Conservation (phyloP, 2,113 vertebrate genomes). For the Ranitomeya imitator region DNA sequence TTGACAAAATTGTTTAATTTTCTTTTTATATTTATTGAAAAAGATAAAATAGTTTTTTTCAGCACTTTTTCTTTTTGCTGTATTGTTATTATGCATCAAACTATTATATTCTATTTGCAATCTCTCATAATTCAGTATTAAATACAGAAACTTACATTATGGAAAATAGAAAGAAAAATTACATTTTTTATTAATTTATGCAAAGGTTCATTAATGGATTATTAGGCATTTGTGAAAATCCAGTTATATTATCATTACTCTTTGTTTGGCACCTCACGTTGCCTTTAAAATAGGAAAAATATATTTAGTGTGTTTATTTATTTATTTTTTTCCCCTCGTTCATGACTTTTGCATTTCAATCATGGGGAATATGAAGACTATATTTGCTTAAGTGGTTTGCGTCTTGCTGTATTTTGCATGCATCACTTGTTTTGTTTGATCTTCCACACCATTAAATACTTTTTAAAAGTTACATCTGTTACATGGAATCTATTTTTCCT, state of each 20-base stretch:
- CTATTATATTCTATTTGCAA: not conserved
- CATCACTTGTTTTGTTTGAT: constrained; percentile 59
- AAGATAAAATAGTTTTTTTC: not conserved
- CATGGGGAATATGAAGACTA: constrained; percentile 7
- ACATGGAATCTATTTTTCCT: constrained; percentile 66
- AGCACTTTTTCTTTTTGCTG: not conserved
- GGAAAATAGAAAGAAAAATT: not conserved
- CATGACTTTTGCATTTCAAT: constrained; percentile 19
- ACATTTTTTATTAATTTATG: not conserved
- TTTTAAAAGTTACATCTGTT: constrained; percentile 58
- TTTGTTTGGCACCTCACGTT: not conserved
- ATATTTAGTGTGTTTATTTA: not conserved
- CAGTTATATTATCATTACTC: not conserved
- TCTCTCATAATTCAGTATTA: not conserved
- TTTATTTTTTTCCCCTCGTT: not conserved
- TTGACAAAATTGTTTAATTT: not conserved
- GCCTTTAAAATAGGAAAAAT: not conserved
- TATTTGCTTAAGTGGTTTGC: constrained; percentile 53
- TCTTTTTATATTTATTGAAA: not conserved
- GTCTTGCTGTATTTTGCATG: constrained; percentile 50
- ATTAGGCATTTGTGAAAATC: not conserved
- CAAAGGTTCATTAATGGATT: not conserved
- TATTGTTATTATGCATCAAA: not conserved
- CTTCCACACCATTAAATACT: constrained; percentile 52
- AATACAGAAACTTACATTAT: not conserved